A percentile compares a stretch with the other conserved stretches of the same genome.
phyloP scores from a whole-genome alignment of 2,888 invertebrate species.

The Harpalus rubripes region DNA sequence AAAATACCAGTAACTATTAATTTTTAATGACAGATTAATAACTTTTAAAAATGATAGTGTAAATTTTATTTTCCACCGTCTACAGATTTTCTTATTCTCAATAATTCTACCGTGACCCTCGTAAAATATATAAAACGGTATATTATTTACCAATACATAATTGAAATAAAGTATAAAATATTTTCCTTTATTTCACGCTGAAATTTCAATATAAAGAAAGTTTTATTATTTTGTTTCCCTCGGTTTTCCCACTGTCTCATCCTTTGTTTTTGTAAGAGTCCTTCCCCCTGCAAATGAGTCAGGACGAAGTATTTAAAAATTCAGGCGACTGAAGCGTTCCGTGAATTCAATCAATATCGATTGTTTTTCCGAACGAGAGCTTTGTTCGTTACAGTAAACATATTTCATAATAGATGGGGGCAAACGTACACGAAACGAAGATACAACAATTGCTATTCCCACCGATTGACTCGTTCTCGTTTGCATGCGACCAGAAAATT shows the following conservation, averaged over 20 bases:
- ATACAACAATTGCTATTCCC: constrained; percentile 15
- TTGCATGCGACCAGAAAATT: constrained; percentile 7
- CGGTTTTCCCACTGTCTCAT: background rate
- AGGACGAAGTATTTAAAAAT: constrained; percentile 46
- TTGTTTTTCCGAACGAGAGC: constrained; percentile 53
- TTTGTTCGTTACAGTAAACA: constrained; percentile 61
- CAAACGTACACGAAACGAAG: constrained; percentile 21
- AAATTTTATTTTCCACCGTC: too few species aligned
- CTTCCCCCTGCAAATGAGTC: constrained; percentile 14
- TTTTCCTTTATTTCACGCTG: too few species aligned
- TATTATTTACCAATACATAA: too few species aligned
- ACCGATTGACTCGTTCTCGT: constrained; percentile 18
- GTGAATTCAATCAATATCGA: constrained; percentile 56
- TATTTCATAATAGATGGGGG: constrained; percentile 61
- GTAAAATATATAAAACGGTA: too few species aligned
- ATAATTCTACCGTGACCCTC: too few species aligned
- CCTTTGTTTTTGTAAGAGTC: background rate
- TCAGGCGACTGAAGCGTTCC: constrained; percentile 8
- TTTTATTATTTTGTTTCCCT: background rate
- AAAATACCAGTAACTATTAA: too few species aligned
- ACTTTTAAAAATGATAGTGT: too few species aligned
- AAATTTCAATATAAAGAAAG: too few species aligned
- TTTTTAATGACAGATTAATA: too few species aligned
- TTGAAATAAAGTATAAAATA: too few species aligned
- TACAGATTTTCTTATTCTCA: too few species aligned